phyloP scores from a whole-genome alignment of 37 sponge, comb jelly and placozoan species.

The Spongilla lacustris region DNA sequence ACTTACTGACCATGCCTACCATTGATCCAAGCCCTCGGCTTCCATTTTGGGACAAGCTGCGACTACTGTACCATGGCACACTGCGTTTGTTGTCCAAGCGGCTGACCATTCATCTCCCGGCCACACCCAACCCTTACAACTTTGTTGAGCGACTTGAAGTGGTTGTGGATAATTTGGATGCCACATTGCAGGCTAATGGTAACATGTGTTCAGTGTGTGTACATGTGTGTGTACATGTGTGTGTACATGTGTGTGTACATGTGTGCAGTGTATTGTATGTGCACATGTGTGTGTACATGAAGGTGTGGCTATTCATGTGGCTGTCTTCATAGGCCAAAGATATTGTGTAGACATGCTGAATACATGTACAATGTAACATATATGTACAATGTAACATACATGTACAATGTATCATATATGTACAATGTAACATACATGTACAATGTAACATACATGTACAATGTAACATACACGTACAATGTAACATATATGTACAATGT shows the following conservation, averaged over 20 bases:
- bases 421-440: no score
- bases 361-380: no score
- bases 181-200: conserved; percentile 48
- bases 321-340: conserved; percentile 6
- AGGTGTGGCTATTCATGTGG: neutral
- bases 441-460: no score
- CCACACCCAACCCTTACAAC: conserved; percentile 90
- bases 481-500: neutral
- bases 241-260: conserved; percentile 3
- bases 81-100: conserved; percentile 52
- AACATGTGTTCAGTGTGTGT: neutral
- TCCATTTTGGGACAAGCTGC: conserved; percentile 96
- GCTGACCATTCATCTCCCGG: conserved; percentile 40
- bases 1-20: conserved; percentile 62
- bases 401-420: no score
- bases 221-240: neutral
- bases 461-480: neutral
- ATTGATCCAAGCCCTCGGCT: conserved; percentile 88
- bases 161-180: conserved; percentile 26
- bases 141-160: conserved; percentile 77
- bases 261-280: conserved; percentile 7
- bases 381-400: neutral
- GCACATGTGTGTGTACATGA: neutral
- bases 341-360: neutral
- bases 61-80: conserved; percentile 78